Conservation (phyloP, 2,888 invertebrate genomes). For the Agrotis exclamationis region DNA sequence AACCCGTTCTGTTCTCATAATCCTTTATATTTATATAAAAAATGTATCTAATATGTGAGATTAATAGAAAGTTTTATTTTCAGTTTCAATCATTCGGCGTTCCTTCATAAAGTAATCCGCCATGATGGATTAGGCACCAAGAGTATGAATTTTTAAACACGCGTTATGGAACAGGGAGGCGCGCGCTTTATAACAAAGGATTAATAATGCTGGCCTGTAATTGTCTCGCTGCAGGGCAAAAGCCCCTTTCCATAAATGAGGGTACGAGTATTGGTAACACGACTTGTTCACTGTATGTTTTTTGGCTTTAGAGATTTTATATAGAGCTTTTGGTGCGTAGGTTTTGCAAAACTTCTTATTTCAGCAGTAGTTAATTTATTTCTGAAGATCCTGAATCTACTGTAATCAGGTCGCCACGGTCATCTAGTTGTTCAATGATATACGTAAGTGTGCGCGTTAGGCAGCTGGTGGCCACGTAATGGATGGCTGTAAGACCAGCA, state of each 20-base stretch:
- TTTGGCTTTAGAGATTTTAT: neutral
- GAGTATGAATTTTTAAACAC: conserved; percentile 50
- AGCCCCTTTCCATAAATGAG: neutral
- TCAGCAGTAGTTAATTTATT: too few relatives aligned
- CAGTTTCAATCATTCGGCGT: conserved; percentile 50
- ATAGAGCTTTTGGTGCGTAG: neutral
- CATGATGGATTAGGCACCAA: conserved; percentile 57
- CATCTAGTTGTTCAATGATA: too few relatives aligned
- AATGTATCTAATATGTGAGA: conserved; percentile 42
- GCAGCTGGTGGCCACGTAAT: too few relatives aligned
- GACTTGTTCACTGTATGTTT: neutral
- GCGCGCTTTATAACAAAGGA: conserved; percentile 45
- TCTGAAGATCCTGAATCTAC: too few relatives aligned
- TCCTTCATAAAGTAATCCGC: conserved; percentile 42
- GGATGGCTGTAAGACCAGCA: too few relatives aligned
- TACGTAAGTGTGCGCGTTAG: too few relatives aligned
- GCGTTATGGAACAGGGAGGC: conserved; percentile 2
- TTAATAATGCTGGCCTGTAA: conserved; percentile 33
- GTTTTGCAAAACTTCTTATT: neutral
- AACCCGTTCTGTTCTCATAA: conserved; percentile 38
- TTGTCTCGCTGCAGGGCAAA: conserved; percentile 14
- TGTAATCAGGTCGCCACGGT: too few relatives aligned
- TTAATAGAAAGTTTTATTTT: conserved; percentile 52
- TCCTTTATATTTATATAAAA: conserved; percentile 35
- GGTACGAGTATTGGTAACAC: conserved; percentile 9